Percentiles rank a stretch among this genome's conserved stretches.
Evolutionary conservation across 1,140 invertebrate genomes (phyloP).

Genomic region (Druon quercuslanigerum): DNA sequence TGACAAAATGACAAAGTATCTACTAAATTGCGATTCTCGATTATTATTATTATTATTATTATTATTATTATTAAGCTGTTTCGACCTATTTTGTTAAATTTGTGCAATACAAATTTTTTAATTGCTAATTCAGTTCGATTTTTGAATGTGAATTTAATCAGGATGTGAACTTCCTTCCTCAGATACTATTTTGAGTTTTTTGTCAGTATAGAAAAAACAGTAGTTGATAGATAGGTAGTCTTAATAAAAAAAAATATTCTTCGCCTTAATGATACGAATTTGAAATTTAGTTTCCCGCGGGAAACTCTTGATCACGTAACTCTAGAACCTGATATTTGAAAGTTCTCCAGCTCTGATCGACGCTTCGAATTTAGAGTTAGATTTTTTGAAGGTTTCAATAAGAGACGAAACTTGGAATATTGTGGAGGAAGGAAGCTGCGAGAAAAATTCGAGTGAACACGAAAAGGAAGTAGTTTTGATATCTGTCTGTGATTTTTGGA

Average conservation of each 20-base stretch:
- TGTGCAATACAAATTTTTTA: conserved; percentile 17
- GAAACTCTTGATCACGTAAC: conserved; percentile 11
- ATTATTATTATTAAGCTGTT: not conserved
- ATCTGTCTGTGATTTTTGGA: conserved; percentile 17
- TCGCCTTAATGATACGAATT: conserved; percentile 27
- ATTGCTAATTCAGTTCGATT: not conserved
- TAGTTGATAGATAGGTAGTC: not conserved
- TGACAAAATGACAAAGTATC: too few relatives aligned
- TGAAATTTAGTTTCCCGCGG: not conserved
- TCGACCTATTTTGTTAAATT: conserved; percentile 5
- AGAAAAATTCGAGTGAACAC: conserved; percentile 21
- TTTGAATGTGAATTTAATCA: not conserved
- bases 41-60: not conserved
- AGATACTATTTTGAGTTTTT: not conserved
- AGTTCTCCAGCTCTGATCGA: conserved; percentile 18
- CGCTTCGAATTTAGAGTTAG: conserved; percentile 15
- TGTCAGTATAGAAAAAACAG: not conserved
- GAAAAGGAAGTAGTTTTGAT: conserved; percentile 17
- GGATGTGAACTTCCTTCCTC: not conserved
- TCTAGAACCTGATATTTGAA: conserved; percentile 16
- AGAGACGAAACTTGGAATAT: conserved; percentile 12
- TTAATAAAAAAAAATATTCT: conserved; percentile 18
- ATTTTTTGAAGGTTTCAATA: conserved; percentile 11
- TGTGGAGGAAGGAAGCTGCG: not conserved
- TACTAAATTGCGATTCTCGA: too few relatives aligned